Evolutionary conservation across 2,888 invertebrate genomes (phyloP).

Genomic region (Dinocampus coccinellae): DNA sequence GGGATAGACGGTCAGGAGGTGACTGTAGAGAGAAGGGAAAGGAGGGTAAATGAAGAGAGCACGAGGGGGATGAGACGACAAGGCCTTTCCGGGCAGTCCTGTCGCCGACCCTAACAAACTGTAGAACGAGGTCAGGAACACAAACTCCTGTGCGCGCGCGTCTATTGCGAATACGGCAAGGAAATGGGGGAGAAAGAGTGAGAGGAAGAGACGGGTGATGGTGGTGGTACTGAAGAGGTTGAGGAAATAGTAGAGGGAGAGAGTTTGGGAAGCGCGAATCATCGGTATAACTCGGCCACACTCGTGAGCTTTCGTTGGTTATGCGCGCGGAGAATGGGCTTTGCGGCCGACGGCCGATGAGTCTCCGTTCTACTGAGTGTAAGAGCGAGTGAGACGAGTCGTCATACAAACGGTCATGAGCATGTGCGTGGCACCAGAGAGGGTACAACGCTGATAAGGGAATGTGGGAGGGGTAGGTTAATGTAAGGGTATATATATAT

Average conservation of each 20-base stretch:
- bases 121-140: conserved; percentile 65
- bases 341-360: conserved; percentile 7
- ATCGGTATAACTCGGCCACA: conserved; percentile 39
- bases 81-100: conserved; percentile 47
- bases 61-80: conserved; percentile 6
- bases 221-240: too few relatives aligned
- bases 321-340: neutral
- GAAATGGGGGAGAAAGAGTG: too few relatives aligned
- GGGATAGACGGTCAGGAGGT: too few relatives aligned
- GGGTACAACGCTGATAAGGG: conserved; percentile 26
- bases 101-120: conserved; percentile 63
- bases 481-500: conserved; percentile 17
- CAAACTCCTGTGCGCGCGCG: conserved; percentile 23
- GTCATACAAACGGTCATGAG: conserved; percentile 4
- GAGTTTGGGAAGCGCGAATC: conserved; percentile 43
- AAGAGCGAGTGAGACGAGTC: conserved; percentile 36
- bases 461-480: conserved; percentile 1
- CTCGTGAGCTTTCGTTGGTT: neutral
- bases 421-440: conserved; percentile 3
- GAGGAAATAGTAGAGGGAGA: neutral
- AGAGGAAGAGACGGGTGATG: too few relatives aligned
- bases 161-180: conserved; percentile 29
- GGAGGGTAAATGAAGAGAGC: too few relatives aligned
- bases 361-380: conserved; percentile 21
- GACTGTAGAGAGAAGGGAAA: neutral